Evolutionary conservation across 2,888 invertebrate genomes (phyloP).

Genomic region (Cephalotes varians): DNA sequence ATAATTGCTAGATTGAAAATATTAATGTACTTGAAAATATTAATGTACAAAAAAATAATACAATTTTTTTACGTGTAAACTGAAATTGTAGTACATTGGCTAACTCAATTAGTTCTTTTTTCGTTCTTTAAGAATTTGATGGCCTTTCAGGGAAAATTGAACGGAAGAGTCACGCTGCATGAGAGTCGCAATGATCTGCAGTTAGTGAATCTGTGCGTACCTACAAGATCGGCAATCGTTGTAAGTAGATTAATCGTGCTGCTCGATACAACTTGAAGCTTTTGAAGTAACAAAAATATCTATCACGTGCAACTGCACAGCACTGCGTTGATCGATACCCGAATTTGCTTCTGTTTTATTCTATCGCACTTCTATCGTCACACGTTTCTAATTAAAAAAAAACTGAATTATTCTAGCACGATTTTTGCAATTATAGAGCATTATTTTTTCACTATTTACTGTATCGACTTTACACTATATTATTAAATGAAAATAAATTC

Average conservation of each 20-base stretch:
- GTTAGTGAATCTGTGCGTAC: slow-evolving; percentile 83
- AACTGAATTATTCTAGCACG: not conserved
- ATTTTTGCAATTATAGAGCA: not conserved
- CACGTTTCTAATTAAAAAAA: not conserved
- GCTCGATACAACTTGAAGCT: slow-evolving; percentile 30
- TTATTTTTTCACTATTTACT: slow-evolving; percentile 16
- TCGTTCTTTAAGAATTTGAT: slow-evolving; percentile 75
- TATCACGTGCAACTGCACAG: slow-evolving; percentile 29
- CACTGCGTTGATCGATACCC: slow-evolving; percentile 8
- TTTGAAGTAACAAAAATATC: slow-evolving; percentile 25
- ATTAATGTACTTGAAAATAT: slow-evolving; percentile 2
- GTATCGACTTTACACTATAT: not conserved
- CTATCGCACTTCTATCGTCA: slow-evolving; percentile 13
- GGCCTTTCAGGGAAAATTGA: slow-evolving; percentile 83
- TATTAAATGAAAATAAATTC: not conserved
- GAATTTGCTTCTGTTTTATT: slow-evolving; percentile 12
- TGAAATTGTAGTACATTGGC: not conserved
- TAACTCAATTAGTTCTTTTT: slow-evolving; percentile 4
- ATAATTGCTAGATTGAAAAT: not conserved
- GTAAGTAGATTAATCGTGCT: slow-evolving; percentile 79
- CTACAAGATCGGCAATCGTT: slow-evolving; percentile 80
- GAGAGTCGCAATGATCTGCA: slow-evolving; percentile 81
- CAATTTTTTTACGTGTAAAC: not conserved
- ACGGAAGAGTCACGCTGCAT: slow-evolving; percentile 78
- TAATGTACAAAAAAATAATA: slow-evolving; percentile 7